Evolutionary conservation across 2,888 invertebrate genomes (phyloP), one percentile per base, ranked within the genome.

Genomic region (Apodemia duryi): DNA sequence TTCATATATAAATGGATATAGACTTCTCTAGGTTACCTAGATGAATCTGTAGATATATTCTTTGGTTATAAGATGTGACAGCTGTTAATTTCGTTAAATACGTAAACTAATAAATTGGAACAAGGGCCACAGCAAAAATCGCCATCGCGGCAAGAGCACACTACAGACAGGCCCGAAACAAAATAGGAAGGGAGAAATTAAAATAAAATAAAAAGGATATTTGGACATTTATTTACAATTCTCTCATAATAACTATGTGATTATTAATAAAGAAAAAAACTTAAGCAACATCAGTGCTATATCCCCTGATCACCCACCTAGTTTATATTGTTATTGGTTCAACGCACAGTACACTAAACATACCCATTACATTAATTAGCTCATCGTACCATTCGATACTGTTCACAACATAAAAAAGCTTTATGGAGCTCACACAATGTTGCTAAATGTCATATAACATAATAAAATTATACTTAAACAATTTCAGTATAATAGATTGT

Each of bases 171-270:
- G 78, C 80, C 82, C 77, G 75, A 72, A 70, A 63, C 54, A 61
- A 67, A 71, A 67, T 51, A 65, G 66, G 73, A 67, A 68, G 78
- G 73, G 70, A 68, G 84, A 86, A 90, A 89, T 84, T 84, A 91
- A 91, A 90, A 77, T 82, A 85, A 90, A 90, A 88, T 85, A 85
- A 91, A 84, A 88, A 88, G 88, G 89, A 86, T 86, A 88, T 84
- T 84, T 84, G 88, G 88, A 89, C 90, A 89, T 91, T 91, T 91
- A 91, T 91, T 91, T 91, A 91, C 91, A 91, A 82, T 85, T 86
- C 82, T 84, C 82, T 85, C 89, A 88, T 88, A 88, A 88, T 88
- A 88, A 88, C 83, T 84, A 86, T 81, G 76, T 75, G 86, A 88
- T 88, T 88, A 91, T 88, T 84, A 88, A 84, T 79, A 80, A 85